phyloP scores from a whole-genome alignment of 2,113 vertebrate species.

The Parotia lawesii region DNA sequence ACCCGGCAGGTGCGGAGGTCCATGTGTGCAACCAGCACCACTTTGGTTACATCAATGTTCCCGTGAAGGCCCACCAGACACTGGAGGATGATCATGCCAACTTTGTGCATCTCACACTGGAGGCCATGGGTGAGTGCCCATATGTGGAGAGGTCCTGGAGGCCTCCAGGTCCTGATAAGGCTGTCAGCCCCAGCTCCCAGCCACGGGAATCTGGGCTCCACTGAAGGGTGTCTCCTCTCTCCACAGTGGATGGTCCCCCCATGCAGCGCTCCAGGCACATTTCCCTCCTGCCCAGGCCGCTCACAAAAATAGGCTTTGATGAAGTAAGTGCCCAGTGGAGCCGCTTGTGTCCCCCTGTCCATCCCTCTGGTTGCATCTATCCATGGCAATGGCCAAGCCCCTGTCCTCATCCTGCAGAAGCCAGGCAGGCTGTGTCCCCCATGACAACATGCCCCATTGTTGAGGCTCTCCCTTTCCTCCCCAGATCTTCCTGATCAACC shows the following conservation, averaged over 20 bases:
- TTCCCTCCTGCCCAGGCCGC: conserved; percentile 76
- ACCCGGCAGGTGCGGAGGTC: conserved; percentile 76
- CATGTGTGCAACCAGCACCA: conserved; percentile 86
- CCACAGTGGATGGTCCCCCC: conserved; percentile 84
- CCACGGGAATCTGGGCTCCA: neutral
- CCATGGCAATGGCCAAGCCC: rapidly evolving
- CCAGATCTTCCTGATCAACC: conserved; percentile 91
- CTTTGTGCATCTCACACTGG: conserved; percentile 87
- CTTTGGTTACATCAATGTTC: conserved; percentile 89
- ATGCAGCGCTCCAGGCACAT: conserved; percentile 84
- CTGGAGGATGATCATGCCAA: conserved; percentile 87
- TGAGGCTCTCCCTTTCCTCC: neutral
- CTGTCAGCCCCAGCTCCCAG: neutral
- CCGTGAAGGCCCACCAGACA: conserved; percentile 82
- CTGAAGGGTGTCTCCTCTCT: neutral
- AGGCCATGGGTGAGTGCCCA: conserved; percentile 81
- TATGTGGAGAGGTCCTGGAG: rapidly evolving
- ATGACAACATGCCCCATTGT: neutral
- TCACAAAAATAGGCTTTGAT: conserved; percentile 90
- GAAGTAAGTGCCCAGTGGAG: conserved; percentile 73
- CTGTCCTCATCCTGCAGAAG: neutral
- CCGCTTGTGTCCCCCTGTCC: rapidly evolving
- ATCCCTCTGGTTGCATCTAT: neutral
- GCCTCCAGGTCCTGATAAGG: neutral
- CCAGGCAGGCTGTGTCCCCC: neutral